Evolutionary conservation across 2,797 vertebrate genomes (phyloP), one percentile per base, ranked within the genome.

Genomic region (Anolis apletophallus): DNA sequence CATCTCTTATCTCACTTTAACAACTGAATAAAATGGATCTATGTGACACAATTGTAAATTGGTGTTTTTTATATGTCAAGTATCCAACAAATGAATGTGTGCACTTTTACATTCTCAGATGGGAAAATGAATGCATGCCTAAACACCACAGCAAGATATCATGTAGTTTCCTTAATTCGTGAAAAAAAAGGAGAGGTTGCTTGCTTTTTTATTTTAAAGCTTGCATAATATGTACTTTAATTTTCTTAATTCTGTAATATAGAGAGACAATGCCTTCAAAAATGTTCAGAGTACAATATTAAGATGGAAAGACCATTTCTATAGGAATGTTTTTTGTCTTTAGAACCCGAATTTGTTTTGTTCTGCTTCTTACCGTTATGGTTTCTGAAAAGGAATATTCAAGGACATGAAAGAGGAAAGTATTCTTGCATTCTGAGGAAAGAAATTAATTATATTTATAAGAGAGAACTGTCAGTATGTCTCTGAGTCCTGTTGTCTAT

Each of bases 331-430:
- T 83, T 91, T 84, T 16, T 52, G 85, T 84, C 84, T n/a, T 73
- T 78, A 78, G 55, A 59, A 84, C 69, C 74, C 59, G 59, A 6
- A 81, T 1, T 23, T 59, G 54, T 36, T 26, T 34, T 26, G 54
- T 3, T 91, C 79, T 91, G 80, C 14, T 77, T 75, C 57, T 89
- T 92, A 52, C 67, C 88, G 57, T 75, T 26, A 61, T 81, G 85
- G 84, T 68, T 1, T 32, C 14, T 88, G 83, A 68, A 19, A 74
- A 88, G n/a, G n/a, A 88, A 10, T 64, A 92, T 64, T 80, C 6
- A 64, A 36, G 55, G 55, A 78, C 10, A 23, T 32, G 40, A 64
- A 29, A 29, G 61, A 64, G 40, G 40, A 50, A 46, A 12, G 21
- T 73, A 50, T 26, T 46, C 21, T 19, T 36, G 29, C 2, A 1